A percentile compares a stretch with the other conserved stretches of the same genome.
These are phyloP conservation scores for Saturnia japonica DNA, from an alignment of 2,888 invertebrate species.

Conservation along the genomic window DNA sequence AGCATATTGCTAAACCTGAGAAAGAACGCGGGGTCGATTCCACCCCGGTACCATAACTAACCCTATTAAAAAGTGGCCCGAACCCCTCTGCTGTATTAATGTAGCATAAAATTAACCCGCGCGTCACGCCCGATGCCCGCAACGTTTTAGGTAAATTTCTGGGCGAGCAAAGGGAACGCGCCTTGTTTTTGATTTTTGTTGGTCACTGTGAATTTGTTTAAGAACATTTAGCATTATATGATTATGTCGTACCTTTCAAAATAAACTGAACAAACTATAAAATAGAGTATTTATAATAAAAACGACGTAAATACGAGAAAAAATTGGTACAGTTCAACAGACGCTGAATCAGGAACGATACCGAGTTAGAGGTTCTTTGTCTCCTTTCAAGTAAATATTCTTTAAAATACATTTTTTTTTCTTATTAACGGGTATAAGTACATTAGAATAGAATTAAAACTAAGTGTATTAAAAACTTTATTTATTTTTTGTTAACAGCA, in stretches of 20 bases:
- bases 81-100: constrained; percentile 70
- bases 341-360: too few species aligned
- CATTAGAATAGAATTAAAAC: too few species aligned
- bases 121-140: constrained; percentile 66
- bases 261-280: too few species aligned
- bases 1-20: constrained; percentile 69
- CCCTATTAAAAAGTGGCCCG: constrained; percentile 76
- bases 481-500: too few species aligned
- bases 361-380: too few species aligned
- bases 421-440: too few species aligned
- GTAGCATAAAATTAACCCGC: constrained; percentile 80
- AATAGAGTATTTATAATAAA: too few species aligned
- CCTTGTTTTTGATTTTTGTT: constrained; percentile 27
- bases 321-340: too few species aligned
- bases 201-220: constrained; percentile 23
- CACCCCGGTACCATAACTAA: constrained; percentile 73
- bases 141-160: constrained; percentile 24
- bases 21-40: constrained; percentile 52
- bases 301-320: too few species aligned
- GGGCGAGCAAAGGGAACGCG: constrained; percentile 19
- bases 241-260: not conserved
- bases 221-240: not conserved
- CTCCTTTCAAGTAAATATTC: too few species aligned
- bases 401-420: too few species aligned
- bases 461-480: too few species aligned